Conservation (phyloP, 2,888 invertebrate species). For the Clistopyga incitator region DNA sequence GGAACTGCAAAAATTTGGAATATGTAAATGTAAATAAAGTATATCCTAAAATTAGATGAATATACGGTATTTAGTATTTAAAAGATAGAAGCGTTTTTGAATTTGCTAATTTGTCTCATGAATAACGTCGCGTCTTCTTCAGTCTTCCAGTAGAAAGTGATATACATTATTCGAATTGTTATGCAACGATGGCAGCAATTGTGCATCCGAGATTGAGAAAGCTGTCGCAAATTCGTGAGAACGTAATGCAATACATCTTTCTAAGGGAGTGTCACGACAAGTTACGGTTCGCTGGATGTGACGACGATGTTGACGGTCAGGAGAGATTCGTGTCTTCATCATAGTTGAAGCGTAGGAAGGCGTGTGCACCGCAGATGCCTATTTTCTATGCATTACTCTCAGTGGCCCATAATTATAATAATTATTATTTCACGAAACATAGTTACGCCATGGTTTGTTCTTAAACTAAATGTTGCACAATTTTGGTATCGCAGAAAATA, state of each 20-base stretch:
- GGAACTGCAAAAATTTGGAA: too few relatives aligned
- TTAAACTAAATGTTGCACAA: constrained; percentile 39
- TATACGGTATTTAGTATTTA: too few relatives aligned
- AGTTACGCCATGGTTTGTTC: constrained; percentile 52
- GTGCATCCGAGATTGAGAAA: constrained; percentile 51
- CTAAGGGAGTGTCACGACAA: constrained; percentile 43
- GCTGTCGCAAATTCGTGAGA: constrained; percentile 56
- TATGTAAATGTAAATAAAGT: too few relatives aligned
- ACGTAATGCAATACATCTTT: constrained; percentile 26
- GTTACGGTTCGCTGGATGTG: constrained; percentile 38
- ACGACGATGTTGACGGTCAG: constrained; percentile 23
- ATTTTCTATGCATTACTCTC: constrained; percentile 23
- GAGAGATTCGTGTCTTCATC: constrained; percentile 41
- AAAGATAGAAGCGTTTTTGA: too few relatives aligned
- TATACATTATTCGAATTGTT: neutral
- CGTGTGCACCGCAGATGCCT: constrained; percentile 28
- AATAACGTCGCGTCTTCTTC: too few relatives aligned
- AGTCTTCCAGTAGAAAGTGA: neutral
- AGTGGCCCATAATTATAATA: constrained; percentile 48
- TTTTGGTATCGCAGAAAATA: constrained; percentile 9
- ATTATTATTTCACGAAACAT: constrained; percentile 57
- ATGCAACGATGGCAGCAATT: constrained; percentile 25
- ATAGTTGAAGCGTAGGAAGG: constrained; percentile 9
- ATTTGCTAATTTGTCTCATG: too few relatives aligned
- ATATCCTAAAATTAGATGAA: too few relatives aligned